Base-by-base conservation (phyloP, 2,113 vertebrate species). In the Scytalopus superciliaris region DNA sequence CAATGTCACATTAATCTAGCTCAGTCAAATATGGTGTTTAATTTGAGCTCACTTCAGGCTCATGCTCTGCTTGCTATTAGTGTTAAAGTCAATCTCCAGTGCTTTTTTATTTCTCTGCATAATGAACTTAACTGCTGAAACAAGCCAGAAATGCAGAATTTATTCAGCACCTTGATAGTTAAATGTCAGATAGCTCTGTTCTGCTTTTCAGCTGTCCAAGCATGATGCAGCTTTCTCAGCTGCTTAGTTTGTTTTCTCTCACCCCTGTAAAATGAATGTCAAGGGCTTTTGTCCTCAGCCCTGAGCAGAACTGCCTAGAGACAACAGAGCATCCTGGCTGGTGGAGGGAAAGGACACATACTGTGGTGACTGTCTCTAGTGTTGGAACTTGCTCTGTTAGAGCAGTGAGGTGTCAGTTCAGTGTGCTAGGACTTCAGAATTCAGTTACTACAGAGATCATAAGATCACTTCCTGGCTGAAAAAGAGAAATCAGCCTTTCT, bases 341-440 rank as follows among this genome's bases (percentile, higher is more conserved):
- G 7, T 25, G 18, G 52, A 9, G 47, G 10, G 30, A 64, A 42
- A 72, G 47, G 25, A 49, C 6, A 2, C 0, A 0, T 47, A 4
- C 56, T 82, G 18, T 63, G 24, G 47, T 68, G 22, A 8, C 24
- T 64, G 30, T 66, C 21, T 60, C 6, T 47, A 5, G 7, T 68
- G 14, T 50, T 77, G 31, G n/a, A 80, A 39, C 31, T n/a, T 80
- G 55, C 13, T 50, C 23, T 81, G 6, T 42, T 78, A 45, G 12
- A 74, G 44, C 35, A 75, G 25, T 39, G 56, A 63, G 10, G 8
- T 73, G 14, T 76, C 49, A 50, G 10, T 59, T 75, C 19, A 56
- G 19, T 88, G 53, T 76, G 25, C 15, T 76, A 53, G 62, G 19
- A 79, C 52, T 78, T 87, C 23, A 67, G n/a, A 84, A 40, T 44